Conservation (phyloP, 1,140 invertebrate genomes). For the Heliothis virescens region DNA sequence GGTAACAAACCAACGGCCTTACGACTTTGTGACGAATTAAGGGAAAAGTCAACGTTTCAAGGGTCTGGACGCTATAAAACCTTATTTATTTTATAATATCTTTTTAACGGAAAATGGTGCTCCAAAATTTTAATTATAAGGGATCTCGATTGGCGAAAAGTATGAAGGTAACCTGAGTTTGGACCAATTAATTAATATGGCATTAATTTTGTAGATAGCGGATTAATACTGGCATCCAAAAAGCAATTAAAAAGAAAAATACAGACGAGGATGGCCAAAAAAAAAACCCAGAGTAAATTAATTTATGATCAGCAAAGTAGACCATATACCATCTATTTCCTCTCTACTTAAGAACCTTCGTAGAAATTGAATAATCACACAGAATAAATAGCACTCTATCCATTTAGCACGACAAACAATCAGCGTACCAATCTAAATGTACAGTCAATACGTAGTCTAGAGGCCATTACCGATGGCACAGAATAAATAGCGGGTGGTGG, state of each 20-base stretch:
- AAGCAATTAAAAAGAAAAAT: neutral
- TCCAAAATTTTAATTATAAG: neutral
- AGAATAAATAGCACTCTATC: neutral
- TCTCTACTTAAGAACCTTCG: no score
- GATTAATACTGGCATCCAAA: neutral
- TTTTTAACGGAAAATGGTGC: slow-evolving; percentile 1
- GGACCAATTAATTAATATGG: neutral
- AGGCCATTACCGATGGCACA: slow-evolving; percentile 13
- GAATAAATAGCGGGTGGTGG: neutral
- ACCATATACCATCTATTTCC: no score
- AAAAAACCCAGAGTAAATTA: neutral
- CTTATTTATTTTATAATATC: neutral
- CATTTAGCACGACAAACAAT: neutral
- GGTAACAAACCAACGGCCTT: neutral
- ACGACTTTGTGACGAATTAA: slow-evolving; percentile 17
- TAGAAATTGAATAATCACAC: neutral
- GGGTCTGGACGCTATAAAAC: neutral
- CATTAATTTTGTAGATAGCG: slow-evolving; percentile 10
- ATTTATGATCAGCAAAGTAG: no score
- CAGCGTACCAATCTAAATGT: slow-evolving; percentile 9
- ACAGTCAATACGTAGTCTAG: slow-evolving; percentile 1
- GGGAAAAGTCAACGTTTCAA: neutral
- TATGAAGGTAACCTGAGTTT: neutral
- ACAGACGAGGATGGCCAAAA: neutral
- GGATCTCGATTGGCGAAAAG: slow-evolving; percentile 3